Conservation (phyloP, 2,797 vertebrate species). For the Denticeps clupeoides region DNA sequence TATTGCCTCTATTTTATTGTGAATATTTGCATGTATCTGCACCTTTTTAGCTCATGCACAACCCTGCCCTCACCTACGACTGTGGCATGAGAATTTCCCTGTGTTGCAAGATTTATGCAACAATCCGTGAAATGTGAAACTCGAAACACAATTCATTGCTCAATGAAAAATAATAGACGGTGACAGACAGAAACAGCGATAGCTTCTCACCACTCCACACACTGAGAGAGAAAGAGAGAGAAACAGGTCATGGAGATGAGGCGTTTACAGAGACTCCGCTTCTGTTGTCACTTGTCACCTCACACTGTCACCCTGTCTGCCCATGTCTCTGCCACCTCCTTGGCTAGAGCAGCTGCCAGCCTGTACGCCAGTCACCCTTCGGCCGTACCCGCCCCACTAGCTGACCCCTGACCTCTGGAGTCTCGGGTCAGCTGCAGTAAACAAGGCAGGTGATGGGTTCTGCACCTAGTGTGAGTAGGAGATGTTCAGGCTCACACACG, state of each 20-base stretch:
- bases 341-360: slow-evolving; percentile 22
- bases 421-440: slow-evolving; percentile 34
- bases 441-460: slow-evolving; percentile 38
- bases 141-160: too few relatives aligned
- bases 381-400: slow-evolving; percentile 41
- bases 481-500: slow-evolving; percentile 19
- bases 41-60: too few relatives aligned
- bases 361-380: slow-evolving; percentile 41
- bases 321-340: slow-evolving; percentile 43
- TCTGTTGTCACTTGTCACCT: slow-evolving; percentile 34
- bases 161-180: too few relatives aligned
- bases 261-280: too few relatives aligned
- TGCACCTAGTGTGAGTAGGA: slow-evolving; percentile 37
- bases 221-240: slow-evolving; percentile 42
- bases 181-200: slow-evolving; percentile 7
- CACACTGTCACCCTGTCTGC: slow-evolving; percentile 57
- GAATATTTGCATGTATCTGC: too few relatives aligned
- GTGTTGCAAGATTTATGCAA: too few relatives aligned
- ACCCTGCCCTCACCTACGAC: too few relatives aligned
- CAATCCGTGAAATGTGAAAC: too few relatives aligned
- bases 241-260: too few relatives aligned
- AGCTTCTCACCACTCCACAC: too few relatives aligned
- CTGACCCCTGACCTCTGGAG: slow-evolving; percentile 49
- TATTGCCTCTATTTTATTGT: too few relatives aligned
- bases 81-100: too few relatives aligned